Evolutionary conservation across 2,888 invertebrate species (phyloP).

Genomic region (Nomada hirtipes): DNA sequence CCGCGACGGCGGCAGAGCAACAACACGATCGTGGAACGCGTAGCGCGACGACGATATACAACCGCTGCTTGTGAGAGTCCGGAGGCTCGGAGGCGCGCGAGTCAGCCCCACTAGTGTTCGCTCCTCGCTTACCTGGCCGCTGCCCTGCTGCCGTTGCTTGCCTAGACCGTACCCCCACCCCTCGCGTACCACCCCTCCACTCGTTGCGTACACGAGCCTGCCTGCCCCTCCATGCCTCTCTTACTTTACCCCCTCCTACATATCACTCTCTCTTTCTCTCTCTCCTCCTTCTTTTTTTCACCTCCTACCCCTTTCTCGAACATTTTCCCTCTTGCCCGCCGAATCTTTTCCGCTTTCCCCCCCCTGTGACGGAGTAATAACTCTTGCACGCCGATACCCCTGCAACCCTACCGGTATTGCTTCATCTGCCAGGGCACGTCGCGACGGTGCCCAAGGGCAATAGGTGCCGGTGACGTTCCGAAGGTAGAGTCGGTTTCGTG

Average conservation of each 20-base stretch:
- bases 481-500: background rate
- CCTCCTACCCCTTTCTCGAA: constrained; percentile 36
- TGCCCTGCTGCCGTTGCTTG: constrained; percentile 75
- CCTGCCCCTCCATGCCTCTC: constrained; percentile 71
- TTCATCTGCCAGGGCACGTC: background rate
- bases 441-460: background rate
- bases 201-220: constrained; percentile 78
- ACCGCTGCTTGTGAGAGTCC: constrained; percentile 59
- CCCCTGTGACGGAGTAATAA: background rate
- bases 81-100: constrained; percentile 80
- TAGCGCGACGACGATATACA: constrained; percentile 58
- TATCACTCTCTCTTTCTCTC: constrained; percentile 12
- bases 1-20: constrained; percentile 48
- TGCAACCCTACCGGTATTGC: constrained; percentile 27
- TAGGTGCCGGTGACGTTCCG: background rate
- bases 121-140: constrained; percentile 81
- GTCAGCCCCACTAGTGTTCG: constrained; percentile 82
- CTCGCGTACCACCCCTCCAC: constrained; percentile 76
- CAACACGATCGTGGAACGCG: constrained; percentile 63
- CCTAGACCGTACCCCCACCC: constrained; percentile 80
- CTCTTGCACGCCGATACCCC: background rate
- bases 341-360: background rate
- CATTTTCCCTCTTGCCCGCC: background rate
- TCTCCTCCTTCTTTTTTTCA: background rate
- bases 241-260: constrained; percentile 52